Evolutionary conservation across 1,140 invertebrate genomes (phyloP).

Genomic region (Brachionus manjavacas): DNA sequence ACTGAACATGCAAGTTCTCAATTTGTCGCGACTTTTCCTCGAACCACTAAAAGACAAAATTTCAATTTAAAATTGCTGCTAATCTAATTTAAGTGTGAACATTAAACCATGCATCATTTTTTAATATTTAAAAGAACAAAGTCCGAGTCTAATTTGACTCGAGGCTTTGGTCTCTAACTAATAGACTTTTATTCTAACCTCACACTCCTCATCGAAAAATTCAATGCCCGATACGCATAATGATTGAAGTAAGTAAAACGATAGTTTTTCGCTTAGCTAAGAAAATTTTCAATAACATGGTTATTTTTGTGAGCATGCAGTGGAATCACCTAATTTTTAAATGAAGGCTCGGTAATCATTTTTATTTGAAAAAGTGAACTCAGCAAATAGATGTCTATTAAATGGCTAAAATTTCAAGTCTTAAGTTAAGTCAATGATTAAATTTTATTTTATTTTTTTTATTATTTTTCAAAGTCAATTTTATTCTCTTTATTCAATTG

Average conservation of each 20-base stretch:
- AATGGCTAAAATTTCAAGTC: too few relatives aligned
- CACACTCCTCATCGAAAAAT: slow-evolving; percentile 20
- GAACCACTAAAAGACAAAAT: slow-evolving; percentile 76
- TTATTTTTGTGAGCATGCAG: not conserved
- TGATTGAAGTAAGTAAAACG: slow-evolving; percentile 25
- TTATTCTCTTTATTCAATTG: too few relatives aligned
- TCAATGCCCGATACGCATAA: slow-evolving; percentile 23
- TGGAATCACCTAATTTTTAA: too few relatives aligned
- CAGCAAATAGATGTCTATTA: too few relatives aligned
- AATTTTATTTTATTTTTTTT: too few relatives aligned
- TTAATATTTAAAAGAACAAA: not conserved
- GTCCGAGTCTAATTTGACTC: not conserved
- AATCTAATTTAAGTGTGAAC: not conserved
- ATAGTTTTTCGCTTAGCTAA: slow-evolving; percentile 17
- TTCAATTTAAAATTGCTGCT: too few relatives aligned
- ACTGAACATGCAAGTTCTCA: slow-evolving; percentile 80
- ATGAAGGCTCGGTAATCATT: too few relatives aligned
- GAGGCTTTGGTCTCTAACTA: not conserved
- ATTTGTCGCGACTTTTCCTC: slow-evolving; percentile 88
- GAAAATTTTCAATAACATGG: slow-evolving; percentile 1
- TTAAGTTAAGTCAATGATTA: too few relatives aligned
- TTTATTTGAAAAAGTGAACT: too few relatives aligned
- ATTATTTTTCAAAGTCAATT: too few relatives aligned
- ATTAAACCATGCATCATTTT: not conserved
- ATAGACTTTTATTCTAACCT: slow-evolving; percentile 7